These are phyloP conservation scores for Clostera curtula DNA, from an alignment of 2,888 invertebrate genomes.

Conservation along the genomic window DNA sequence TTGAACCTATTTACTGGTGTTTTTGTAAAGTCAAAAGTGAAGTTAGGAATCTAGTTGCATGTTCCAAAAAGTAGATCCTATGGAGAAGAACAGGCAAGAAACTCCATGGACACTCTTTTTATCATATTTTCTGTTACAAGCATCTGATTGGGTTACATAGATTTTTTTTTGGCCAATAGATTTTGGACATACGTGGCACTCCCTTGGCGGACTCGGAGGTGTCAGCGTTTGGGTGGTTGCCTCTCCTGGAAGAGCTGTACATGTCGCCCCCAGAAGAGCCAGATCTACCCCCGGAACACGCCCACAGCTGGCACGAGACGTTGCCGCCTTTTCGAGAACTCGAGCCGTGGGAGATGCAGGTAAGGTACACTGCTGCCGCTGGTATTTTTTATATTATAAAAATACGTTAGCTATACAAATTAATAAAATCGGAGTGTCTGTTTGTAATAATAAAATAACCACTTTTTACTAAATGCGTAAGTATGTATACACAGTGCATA, in stretches of 20 bases:
- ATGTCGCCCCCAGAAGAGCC: slow-evolving; percentile 22
- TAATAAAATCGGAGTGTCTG: too few relatives aligned
- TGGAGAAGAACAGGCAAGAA: too few relatives aligned
- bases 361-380: slow-evolving; percentile 8
- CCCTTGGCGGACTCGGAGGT: slow-evolving; percentile 63
- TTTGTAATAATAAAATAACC: too few relatives aligned
- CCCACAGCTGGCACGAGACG: slow-evolving; percentile 24
- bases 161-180: slow-evolving; percentile 26
- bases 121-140: not conserved
- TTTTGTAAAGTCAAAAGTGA: too few relatives aligned
- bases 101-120: too few relatives aligned
- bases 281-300: slow-evolving; percentile 17
- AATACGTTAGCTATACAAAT: too few relatives aligned
- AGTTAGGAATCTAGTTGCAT: too few relatives aligned
- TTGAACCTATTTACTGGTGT: too few relatives aligned
- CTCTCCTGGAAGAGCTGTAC: slow-evolving; percentile 37
- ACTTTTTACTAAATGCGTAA: too few relatives aligned
- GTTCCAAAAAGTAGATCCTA: too few relatives aligned
- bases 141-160: not conserved
- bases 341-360: slow-evolving; percentile 40
- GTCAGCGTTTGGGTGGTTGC: slow-evolving; percentile 57
- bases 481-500: too few relatives aligned
- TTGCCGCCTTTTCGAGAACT: slow-evolving; percentile 19
- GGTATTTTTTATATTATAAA: too few relatives aligned
- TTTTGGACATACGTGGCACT: slow-evolving; percentile 52